phyloP scores from a whole-genome alignment of 1,140 invertebrate species.

The Drosophila tsacasi region DNA sequence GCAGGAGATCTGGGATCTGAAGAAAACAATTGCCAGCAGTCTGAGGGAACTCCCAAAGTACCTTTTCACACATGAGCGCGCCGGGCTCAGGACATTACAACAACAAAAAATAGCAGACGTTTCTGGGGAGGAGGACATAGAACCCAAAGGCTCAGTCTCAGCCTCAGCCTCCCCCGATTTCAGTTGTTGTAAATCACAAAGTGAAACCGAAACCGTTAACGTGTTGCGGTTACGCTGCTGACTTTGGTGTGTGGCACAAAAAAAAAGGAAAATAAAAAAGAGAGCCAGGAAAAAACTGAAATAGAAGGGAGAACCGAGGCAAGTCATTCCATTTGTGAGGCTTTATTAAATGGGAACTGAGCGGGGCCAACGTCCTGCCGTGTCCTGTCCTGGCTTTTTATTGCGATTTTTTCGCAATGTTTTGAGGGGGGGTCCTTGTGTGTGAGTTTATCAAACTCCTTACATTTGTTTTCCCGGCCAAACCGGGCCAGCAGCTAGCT shows the following conservation, averaged over 20 bases:
- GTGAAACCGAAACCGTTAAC: constrained; percentile 83
- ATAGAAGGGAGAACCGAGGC: constrained; percentile 38
- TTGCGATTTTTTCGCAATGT: constrained; percentile 73
- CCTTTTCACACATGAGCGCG: constrained; percentile 84
- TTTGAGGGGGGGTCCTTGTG: constrained; percentile 32
- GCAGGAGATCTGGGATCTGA: constrained; percentile 35
- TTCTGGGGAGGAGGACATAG: constrained; percentile 15
- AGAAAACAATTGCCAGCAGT: constrained; percentile 37
- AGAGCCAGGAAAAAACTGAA: constrained; percentile 4
- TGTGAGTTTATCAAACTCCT: constrained; percentile 76
- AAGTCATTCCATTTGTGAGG: constrained; percentile 81
- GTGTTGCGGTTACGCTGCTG: constrained; percentile 83
- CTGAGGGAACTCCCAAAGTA: constrained; percentile 64
- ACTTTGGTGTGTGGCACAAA: constrained; percentile 61
- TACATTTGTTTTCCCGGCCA: constrained; percentile 80
- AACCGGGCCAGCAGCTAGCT: constrained; percentile 53
- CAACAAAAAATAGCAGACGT: constrained; percentile 15
- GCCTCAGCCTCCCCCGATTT: constrained; percentile 12
- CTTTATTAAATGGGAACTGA: constrained; percentile 77
- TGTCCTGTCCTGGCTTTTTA: constrained; percentile 74
- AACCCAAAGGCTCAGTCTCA: constrained; percentile 8
- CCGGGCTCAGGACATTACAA: constrained; percentile 16
- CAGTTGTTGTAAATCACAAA: constrained; percentile 80
- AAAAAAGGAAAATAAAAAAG: constrained; percentile 17
- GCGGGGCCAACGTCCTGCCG: constrained; percentile 68